Conservation (phyloP, 2,797 vertebrate genomes). For the Schizopygopsis malacanthus region DNA sequence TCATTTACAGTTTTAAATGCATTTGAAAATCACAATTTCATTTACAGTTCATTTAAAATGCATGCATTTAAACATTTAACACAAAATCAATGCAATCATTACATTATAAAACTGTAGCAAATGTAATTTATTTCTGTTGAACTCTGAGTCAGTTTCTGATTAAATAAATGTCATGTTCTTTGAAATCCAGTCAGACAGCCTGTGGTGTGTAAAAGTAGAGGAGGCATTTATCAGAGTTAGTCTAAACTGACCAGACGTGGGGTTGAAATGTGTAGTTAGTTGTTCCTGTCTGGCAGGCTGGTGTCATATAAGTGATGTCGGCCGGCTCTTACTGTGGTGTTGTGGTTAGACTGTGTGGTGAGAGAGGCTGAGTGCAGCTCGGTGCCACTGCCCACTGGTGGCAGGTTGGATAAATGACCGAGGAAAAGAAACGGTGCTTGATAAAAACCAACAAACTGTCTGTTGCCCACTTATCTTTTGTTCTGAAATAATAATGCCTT, state of each 20-base stretch:
- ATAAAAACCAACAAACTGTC: neutral
- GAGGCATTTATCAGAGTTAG: neutral
- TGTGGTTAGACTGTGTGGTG: conserved; percentile 55
- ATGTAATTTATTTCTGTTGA: conserved; percentile 20
- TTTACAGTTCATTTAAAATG: conserved; percentile 13
- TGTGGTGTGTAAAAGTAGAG: neutral
- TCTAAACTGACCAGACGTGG: conserved; percentile 23
- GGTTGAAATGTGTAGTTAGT: conserved; percentile 15
- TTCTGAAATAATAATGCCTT: neutral
- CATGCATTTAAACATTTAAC: neutral
- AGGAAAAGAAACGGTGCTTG: conserved; percentile 38
- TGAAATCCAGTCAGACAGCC: neutral
- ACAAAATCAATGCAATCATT: conserved; percentile 21
- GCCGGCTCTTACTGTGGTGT: conserved; percentile 43
- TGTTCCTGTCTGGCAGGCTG: conserved; percentile 36
- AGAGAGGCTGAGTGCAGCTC: conserved; percentile 67
- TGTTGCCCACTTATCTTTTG: no score
- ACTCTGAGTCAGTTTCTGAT: conserved; percentile 21
- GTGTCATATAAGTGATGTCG: conserved; percentile 22
- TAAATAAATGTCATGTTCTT: neutral
- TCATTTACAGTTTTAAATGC: conserved; percentile 32
- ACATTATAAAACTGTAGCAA: conserved; percentile 16
- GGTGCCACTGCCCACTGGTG: conserved; percentile 85
- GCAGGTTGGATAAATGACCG: conserved; percentile 80
- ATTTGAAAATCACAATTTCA: conserved; percentile 7